Percentiles rank a stretch among this genome's conserved stretches.
Conservation (phyloP, 2,113 vertebrate genomes). For the Rhipidura dahli region DNA sequence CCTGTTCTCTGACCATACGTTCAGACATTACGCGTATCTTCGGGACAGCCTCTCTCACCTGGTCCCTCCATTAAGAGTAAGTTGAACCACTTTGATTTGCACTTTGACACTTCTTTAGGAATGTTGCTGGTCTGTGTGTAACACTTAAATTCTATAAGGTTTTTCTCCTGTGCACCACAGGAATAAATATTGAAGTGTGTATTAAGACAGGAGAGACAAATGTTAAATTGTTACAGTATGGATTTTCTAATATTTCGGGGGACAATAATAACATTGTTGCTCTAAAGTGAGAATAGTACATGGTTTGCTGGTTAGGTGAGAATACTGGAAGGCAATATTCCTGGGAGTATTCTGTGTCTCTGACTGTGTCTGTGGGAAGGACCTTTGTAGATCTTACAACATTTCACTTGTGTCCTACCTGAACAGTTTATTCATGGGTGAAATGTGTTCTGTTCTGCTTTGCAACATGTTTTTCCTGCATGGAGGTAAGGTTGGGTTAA, state of each 20-base stretch:
- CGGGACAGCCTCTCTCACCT: slow-evolving; percentile 96
- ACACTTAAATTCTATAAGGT: neutral
- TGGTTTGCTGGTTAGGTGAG: neutral
- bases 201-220: neutral
- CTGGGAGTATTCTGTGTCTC: neutral
- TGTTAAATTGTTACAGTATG: neutral
- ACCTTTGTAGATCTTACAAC: neutral
- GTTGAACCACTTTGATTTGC: neutral
- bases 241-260: neutral
- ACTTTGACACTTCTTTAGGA: neutral
- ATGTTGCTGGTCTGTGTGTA: neutral
- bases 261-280: neutral
- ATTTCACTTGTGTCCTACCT: neutral
- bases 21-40: slow-evolving; percentile 94
- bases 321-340: neutral
- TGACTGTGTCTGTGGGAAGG: neutral
- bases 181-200: neutral
- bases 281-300: neutral
- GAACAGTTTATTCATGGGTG: rapidly evolving
- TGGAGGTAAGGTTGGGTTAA: neutral
- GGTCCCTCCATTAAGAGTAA: slow-evolving; percentile 89
- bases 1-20: slow-evolving; percentile 95
- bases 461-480: rapidly evolving
- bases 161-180: neutral
- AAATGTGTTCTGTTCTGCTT: neutral